These are phyloP conservation scores for Pitangus sulphuratus DNA, from an alignment of 2,797 vertebrate species.

Conservation along the genomic window DNA sequence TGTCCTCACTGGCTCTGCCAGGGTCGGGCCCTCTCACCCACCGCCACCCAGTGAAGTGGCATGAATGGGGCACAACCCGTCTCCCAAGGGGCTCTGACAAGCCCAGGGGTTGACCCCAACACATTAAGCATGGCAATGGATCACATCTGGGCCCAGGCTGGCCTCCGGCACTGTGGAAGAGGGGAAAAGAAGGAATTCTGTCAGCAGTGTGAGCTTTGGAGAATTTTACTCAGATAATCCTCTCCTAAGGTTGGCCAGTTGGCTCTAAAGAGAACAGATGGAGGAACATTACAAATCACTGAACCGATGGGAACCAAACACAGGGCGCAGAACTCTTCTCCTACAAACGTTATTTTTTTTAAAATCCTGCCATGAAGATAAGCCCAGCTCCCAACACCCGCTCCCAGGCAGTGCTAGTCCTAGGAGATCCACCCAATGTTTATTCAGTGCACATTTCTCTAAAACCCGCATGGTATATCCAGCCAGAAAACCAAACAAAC, in stretches of 20 bases:
- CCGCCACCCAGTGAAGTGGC: accelerated
- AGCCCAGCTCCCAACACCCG: neutral
- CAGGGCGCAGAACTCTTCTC: neutral
- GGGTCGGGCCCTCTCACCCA: accelerated
- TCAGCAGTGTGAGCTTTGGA: neutral
- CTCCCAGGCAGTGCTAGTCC: neutral
- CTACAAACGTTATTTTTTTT: neutral
- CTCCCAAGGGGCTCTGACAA: neutral
- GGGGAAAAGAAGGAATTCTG: neutral
- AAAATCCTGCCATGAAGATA: neutral
- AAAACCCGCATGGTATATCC: neutral
- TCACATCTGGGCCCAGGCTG: accelerated
- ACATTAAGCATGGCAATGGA: accelerated
- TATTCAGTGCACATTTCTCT: slow-evolving; percentile 52
- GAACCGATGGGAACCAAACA: neutral
- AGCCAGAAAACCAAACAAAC: slow-evolving; percentile 55
- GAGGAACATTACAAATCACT: neutral
- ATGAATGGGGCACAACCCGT: accelerated
- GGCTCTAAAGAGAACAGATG: neutral
- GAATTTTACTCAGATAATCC: neutral
- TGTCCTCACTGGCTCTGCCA: accelerated
- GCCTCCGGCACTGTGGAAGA: accelerated
- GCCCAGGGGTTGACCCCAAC: neutral
- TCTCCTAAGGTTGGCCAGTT: neutral
- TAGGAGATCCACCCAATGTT: slow-evolving; percentile 36